phyloP scores from a whole-genome alignment of 2,888 invertebrate species.

The Spatulosminthurus flaviceps region DNA sequence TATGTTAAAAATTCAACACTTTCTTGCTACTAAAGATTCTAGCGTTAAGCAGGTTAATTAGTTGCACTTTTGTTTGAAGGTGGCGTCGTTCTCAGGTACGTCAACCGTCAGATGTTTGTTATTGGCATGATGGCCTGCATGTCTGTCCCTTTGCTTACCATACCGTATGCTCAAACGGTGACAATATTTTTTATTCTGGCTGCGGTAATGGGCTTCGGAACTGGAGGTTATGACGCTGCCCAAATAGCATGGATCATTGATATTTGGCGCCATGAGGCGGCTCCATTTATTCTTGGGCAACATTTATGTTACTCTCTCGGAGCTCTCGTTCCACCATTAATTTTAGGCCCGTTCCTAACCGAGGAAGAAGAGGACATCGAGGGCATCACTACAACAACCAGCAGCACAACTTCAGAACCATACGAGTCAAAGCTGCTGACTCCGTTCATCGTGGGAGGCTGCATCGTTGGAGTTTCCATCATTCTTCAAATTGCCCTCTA shows the following conservation, averaged over 20 bases:
- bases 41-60: too few species aligned
- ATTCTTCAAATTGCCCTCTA: constrained; percentile 10
- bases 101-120: too few species aligned
- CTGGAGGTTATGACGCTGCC: constrained; percentile 53
- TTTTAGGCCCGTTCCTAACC: constrained; percentile 48
- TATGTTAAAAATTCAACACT: too few species aligned
- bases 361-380: not conserved
- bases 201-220: constrained; percentile 45
- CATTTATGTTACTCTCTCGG: constrained; percentile 45
- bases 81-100: too few species aligned
- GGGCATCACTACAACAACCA: not conserved
- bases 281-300: constrained; percentile 53
- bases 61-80: too few species aligned
- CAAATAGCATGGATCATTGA: constrained; percentile 57
- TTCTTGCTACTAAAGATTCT: too few species aligned
- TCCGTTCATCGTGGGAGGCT: constrained; percentile 16
- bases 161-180: constrained; percentile 25
- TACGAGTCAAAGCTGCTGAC: not conserved
- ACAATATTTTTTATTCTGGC: constrained; percentile 42
- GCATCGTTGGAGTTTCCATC: constrained; percentile 15
- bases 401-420: not conserved
- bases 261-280: constrained; percentile 50
- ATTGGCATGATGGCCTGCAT: too few species aligned
- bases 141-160: too few species aligned
- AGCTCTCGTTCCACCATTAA: constrained; percentile 43